Evolutionary conservation across 1,140 invertebrate genomes (phyloP).

Genomic region (Zaprionus tsacasi): DNA sequence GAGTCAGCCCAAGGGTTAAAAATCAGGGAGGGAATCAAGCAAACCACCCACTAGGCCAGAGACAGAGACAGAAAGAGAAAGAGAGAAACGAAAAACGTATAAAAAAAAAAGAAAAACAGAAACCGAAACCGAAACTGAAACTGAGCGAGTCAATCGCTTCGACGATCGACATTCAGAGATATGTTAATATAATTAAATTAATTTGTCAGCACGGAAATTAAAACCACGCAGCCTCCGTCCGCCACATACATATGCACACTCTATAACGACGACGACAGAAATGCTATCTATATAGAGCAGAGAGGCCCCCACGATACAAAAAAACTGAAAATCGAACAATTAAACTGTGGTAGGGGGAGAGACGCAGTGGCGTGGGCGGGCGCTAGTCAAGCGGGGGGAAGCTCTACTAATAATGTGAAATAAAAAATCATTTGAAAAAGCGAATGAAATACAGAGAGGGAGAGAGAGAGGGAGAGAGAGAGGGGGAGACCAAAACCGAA

Average conservation of each 20-base stretch:
- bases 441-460: background rate
- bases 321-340: constrained; percentile 81
- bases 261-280: constrained; percentile 26
- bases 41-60: constrained; percentile 22
- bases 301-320: constrained; percentile 22
- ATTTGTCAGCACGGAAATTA: constrained; percentile 82
- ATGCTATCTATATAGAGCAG: constrained; percentile 50
- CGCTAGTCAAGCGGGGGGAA: background rate
- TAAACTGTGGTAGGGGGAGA: constrained; percentile 39
- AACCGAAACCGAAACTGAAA: constrained; percentile 29
- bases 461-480: too few relatives aligned
- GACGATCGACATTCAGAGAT: constrained; percentile 68
- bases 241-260: too few relatives aligned
- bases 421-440: constrained; percentile 74
- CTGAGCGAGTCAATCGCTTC: constrained; percentile 61
- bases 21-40: constrained; percentile 39
- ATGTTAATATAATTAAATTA: constrained; percentile 83
- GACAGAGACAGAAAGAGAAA: constrained; percentile 10
- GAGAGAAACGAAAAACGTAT: background rate
- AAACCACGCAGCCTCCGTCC: constrained; percentile 49
- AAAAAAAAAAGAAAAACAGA: background rate
- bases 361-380: constrained; percentile 20
- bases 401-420: constrained; percentile 71
- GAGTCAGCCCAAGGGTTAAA: constrained; percentile 73
- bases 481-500: background rate